Evolutionary conservation across 2,888 invertebrate species (phyloP).

Genomic region (Ectemnius cavifrons): DNA sequence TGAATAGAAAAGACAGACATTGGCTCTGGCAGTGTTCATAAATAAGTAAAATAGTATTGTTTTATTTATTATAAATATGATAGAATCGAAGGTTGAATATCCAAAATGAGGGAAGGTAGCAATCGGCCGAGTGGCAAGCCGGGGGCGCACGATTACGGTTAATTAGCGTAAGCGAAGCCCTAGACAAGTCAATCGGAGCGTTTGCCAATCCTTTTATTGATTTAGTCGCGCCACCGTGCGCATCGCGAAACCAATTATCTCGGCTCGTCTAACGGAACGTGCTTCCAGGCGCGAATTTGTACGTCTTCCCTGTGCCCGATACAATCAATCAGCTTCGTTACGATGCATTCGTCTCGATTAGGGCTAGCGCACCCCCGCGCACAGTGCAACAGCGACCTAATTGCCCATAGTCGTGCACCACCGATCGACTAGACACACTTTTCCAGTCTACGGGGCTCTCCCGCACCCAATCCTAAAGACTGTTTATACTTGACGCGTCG

Average conservation of each 20-base stretch:
- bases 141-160: constrained; percentile 7
- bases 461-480: too few relatives aligned
- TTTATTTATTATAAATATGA: too few relatives aligned
- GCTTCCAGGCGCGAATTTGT: constrained; percentile 8
- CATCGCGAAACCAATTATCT: constrained; percentile 10
- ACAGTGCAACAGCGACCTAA: neutral
- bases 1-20: too few relatives aligned
- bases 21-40: too few relatives aligned
- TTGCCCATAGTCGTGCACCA: constrained; percentile 3
- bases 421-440: neutral
- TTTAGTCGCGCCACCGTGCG: constrained; percentile 7
- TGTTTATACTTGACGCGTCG: neutral
- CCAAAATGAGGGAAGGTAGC: neutral
- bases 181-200: constrained; percentile 7
- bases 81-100: too few relatives aligned
- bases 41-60: too few relatives aligned
- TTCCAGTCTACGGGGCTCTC: too few relatives aligned
- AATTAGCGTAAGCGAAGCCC: constrained; percentile 4
- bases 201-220: constrained; percentile 10
- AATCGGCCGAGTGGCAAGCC: neutral
- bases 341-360: constrained; percentile 8
- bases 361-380: neutral
- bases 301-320: constrained; percentile 10
- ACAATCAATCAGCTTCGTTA: constrained; percentile 7
- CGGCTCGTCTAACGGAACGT: constrained; percentile 9